phyloP scores from a whole-genome alignment of 2,797 vertebrate genomes.

The Myotis findleyi region DNA sequence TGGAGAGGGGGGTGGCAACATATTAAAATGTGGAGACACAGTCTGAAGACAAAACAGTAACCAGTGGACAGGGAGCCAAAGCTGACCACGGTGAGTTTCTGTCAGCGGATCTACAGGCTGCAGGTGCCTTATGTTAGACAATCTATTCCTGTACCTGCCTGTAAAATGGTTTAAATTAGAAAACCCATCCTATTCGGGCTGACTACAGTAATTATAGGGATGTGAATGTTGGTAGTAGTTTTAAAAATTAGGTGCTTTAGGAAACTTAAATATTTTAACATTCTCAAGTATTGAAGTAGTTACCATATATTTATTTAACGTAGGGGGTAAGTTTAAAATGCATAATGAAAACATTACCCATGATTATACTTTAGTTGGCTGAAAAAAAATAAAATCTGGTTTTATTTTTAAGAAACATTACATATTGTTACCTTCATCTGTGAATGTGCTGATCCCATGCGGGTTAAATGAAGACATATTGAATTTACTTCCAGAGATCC shows the following conservation, averaged over 20 bases:
- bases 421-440: conserved; percentile 87
- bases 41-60: neutral
- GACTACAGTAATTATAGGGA: neutral
- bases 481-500: conserved; percentile 89
- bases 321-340: neutral
- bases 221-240: neutral
- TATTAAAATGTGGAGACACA: neutral
- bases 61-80: neutral
- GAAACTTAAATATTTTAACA: conserved; percentile 41
- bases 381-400: neutral
- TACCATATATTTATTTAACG: conserved; percentile 32
- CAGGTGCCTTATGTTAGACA: neutral
- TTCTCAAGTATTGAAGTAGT: neutral
- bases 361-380: neutral
- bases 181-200: neutral
- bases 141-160: neutral
- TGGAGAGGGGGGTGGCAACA: neutral
- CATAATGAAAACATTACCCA: neutral
- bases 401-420: conserved; percentile 8
- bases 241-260: conserved; percentile 18
- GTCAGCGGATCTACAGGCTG: neutral
- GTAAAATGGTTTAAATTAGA: conserved; percentile 17
- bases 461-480: conserved; percentile 92
- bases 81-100: neutral
- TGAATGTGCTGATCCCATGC: conserved; percentile 93